A percentile compares a stretch with the other conserved stretches of the same genome.
Evolutionary conservation across 2,113 vertebrate species (phyloP).

Genomic region (Nymphicus hollandicus): DNA sequence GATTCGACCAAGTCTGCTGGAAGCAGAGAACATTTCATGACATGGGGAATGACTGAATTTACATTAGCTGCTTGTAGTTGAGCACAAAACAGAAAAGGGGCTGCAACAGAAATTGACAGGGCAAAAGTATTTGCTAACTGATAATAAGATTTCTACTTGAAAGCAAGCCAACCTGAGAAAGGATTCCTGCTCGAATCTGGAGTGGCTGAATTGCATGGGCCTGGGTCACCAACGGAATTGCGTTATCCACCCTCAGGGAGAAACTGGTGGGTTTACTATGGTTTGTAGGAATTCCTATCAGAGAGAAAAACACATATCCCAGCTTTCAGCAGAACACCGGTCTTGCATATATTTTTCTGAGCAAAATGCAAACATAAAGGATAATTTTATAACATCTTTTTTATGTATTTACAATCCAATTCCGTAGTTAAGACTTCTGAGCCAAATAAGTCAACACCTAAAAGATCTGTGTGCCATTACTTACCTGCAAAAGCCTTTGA

Average conservation of each 20-base stretch:
- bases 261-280: constrained; percentile 87
- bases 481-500: neutral
- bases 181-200: constrained; percentile 91
- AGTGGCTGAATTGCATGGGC: constrained; percentile 89
- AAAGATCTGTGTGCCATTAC: neutral
- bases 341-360: neutral
- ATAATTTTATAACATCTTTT: neutral
- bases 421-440: neutral
- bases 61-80: neutral
- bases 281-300: constrained; percentile 87
- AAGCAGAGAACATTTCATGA: neutral
- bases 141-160: neutral
- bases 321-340: neutral
- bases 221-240: constrained; percentile 91
- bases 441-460: neutral
- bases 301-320: neutral
- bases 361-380: neutral
- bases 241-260: constrained; percentile 90
- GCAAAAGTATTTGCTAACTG: neutral
- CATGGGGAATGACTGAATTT: fast-evolving
- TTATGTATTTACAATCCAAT: neutral
- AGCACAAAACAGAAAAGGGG: neutral
- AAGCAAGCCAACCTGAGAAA: constrained; percentile 85
- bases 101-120: neutral
- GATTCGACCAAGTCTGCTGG: constrained; percentile 88